Conservation (phyloP, 2,113 vertebrate genomes). For the Protobothrops mucrosquamatus region DNA sequence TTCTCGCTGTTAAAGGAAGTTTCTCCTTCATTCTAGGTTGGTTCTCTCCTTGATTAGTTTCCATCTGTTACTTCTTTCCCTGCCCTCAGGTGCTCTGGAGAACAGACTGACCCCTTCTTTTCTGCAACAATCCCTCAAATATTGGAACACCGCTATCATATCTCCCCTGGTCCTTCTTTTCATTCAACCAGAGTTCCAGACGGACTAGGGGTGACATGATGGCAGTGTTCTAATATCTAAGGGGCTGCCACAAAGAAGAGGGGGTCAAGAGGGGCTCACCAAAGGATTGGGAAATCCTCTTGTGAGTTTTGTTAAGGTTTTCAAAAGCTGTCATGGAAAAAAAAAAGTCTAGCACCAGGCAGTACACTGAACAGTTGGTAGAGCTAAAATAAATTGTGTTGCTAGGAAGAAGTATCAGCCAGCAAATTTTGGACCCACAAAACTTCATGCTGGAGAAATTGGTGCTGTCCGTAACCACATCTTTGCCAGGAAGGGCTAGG, state of each 20-base stretch:
- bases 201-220: background rate
- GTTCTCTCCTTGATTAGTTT: too few relatives aligned
- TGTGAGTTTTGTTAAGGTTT: background rate
- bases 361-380: conserved; percentile 1
- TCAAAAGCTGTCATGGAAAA: conserved; percentile 13
- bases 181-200: background rate
- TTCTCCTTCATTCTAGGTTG: too few relatives aligned
- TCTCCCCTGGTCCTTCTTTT: background rate
- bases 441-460: background rate
- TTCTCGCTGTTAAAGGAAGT: too few relatives aligned
- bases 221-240: background rate
- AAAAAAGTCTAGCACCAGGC: background rate
- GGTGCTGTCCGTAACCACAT: background rate
- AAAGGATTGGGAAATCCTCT: background rate
- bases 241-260: background rate
- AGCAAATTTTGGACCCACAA: background rate
- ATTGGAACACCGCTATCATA: background rate
- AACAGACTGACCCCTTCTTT: too few relatives aligned
- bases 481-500: background rate
- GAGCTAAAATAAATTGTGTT: conserved; percentile 18
- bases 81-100: too few relatives aligned
- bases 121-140: background rate
- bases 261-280: background rate
- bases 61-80: too few relatives aligned
- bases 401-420: background rate